phyloP scores from a whole-genome alignment of 1,140 invertebrate species.

The Diorhabda sublineata region DNA sequence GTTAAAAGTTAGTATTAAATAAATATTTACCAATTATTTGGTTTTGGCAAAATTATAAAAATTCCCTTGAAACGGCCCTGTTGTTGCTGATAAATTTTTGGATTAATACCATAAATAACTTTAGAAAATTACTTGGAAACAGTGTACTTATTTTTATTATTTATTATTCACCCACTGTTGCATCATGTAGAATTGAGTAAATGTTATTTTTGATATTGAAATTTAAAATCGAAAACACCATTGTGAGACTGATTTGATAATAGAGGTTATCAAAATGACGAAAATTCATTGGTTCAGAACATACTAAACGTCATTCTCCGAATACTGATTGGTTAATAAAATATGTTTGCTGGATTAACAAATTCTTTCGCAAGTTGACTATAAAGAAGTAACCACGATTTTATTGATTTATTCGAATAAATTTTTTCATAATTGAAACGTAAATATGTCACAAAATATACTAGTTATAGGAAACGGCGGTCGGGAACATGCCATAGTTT shows the following conservation, averaged over 20 bases:
- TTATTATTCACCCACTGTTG: neutral
- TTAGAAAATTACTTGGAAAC: too few species aligned
- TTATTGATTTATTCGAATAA: neutral
- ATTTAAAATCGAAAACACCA: neutral
- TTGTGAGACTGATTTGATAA: neutral
- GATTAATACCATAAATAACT: too few species aligned
- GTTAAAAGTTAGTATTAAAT: too few species aligned
- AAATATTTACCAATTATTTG: too few species aligned
- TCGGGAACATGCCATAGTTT: constrained; percentile 91
- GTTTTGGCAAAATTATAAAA: too few species aligned
- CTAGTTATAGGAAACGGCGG: constrained; percentile 89
- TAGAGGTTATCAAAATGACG: neutral
- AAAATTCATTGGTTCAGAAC: neutral
- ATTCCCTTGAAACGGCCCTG: too few species aligned
- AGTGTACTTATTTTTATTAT: too few species aligned
- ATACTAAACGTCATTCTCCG: neutral
- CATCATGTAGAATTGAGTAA: neutral
- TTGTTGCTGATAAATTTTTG: too few species aligned
- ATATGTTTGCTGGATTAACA: neutral
- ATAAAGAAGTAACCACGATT: neutral
- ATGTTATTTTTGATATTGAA: neutral
- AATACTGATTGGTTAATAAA: neutral
- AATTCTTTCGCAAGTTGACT: neutral
- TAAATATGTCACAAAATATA: constrained; percentile 53
- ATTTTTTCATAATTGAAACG: neutral